A percentile compares a stretch with the other conserved stretches of the same genome.
Conservation (phyloP, 2,113 vertebrate genomes). For the Istiophorus platypterus region DNA sequence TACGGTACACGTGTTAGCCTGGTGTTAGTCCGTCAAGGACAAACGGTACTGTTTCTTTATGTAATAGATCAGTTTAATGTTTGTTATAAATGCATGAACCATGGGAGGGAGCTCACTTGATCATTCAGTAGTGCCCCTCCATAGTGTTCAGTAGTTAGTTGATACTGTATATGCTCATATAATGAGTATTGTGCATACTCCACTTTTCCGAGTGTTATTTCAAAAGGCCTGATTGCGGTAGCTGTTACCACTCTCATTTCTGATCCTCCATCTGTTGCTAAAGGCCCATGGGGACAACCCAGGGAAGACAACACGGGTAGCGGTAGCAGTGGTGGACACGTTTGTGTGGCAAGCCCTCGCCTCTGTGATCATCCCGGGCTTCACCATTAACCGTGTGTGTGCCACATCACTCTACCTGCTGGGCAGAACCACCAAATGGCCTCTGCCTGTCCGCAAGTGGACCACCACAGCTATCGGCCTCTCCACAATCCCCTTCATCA, state of each 20-base stretch:
- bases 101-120: neutral
- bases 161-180: neutral
- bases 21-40: too few species aligned
- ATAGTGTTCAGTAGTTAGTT: too few species aligned
- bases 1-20: too few species aligned
- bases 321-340: conserved; percentile 91
- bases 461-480: conserved; percentile 93
- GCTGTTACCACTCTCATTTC: neutral
- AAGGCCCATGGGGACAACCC: conserved; percentile 84
- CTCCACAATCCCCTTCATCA: conserved; percentile 93
- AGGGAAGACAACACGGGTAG: conserved; percentile 78
- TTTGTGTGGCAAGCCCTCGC: conserved; percentile 97
- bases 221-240: neutral
- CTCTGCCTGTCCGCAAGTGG: conserved; percentile 92
- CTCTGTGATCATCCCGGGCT: conserved; percentile 93
- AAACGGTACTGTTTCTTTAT: neutral
- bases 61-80: neutral
- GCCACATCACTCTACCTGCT: conserved; percentile 90
- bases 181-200: neutral
- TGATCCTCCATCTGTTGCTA: conserved; percentile 17
- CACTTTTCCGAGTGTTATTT: neutral
- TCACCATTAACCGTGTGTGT: conserved; percentile 97
- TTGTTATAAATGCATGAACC: neutral
- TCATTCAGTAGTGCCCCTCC: neutral
- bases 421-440: conserved; percentile 89